Base-by-base conservation (phyloP, 2,113 vertebrate genomes). In the Gyps fulvus region DNA sequence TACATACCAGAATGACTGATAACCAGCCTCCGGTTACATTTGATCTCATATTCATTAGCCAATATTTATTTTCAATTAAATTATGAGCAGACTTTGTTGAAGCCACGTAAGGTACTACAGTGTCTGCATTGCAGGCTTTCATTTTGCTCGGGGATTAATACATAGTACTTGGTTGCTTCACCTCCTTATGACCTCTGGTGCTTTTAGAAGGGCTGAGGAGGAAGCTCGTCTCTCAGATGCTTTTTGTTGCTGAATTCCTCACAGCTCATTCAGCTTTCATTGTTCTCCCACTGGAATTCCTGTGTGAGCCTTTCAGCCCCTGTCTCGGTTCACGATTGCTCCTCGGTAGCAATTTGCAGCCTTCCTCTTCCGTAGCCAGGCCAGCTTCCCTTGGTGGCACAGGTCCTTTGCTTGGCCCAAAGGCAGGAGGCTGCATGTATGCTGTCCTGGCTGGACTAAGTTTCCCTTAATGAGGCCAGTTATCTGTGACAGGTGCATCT, bases 291-390 rank as follows among this genome's bases (percentile, higher is more conserved):
- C 27, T 80, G 49, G 59, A 81, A 73, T 55, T 36, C 10, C 23
- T 31, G 11, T 34, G 34, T 1, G 16, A 95, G 73, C 6, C 50
- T n/a, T 74, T 83, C 19, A 42, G 49, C 36, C 72, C 38, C 29
- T n/a, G 50, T 29, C 50, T 69, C 1, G 0, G 12, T n/a, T 69
- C 22, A 3, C 6, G 14, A 2, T 12, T 6, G 9, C 40, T 70
- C n/a, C 62, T 50, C 9, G 36, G 31, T 4, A 42, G 40, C 42
- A 10, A 20, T 71, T 58, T 31, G 52, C 38, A 59, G 54, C 58
- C 45, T 47, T 71, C 47, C 52, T 52, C 26, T 87, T 43, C 31
- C 36, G 2, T 0, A 47, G 26, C 13, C 32, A 19, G 52, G 13
- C 40, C 34, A 25, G 26, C 43, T 59, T 67, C 17, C 57, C 21